phyloP scores from a whole-genome alignment of 2,797 vertebrate species.

The Gallinago nigripennis region DNA sequence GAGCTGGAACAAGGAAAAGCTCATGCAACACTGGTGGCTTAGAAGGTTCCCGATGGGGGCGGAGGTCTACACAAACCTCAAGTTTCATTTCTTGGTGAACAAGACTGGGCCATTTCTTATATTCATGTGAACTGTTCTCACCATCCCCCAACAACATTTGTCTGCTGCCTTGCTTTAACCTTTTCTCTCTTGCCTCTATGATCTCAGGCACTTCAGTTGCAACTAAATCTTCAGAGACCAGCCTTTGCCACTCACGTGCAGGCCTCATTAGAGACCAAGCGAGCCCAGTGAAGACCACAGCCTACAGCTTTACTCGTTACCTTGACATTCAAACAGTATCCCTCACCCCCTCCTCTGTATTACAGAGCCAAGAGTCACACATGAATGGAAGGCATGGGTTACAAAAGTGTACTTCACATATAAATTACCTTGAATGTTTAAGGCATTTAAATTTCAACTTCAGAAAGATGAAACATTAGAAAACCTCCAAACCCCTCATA shows the following conservation, averaged over 20 bases:
- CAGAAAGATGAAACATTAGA: not conserved
- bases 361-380: not conserved
- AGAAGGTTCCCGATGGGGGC: not conserved
- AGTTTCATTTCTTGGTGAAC: not conserved
- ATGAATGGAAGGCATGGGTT: not conserved
- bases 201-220: not conserved
- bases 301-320: not conserved
- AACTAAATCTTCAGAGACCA: not conserved
- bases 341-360: not conserved
- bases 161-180: not conserved
- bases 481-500: not conserved
- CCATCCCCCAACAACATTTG: no score
- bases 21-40: not conserved
- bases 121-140: not conserved
- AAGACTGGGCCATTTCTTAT: not conserved
- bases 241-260: not conserved
- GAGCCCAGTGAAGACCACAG: not conserved
- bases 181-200: not conserved
- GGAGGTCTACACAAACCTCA: not conserved
- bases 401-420: not conserved
- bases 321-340: not conserved
- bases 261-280: not conserved
- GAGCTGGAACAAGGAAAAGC: not conserved
- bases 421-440: not conserved
- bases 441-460: not conserved